Evolutionary conservation across 2,888 invertebrate species (phyloP), one percentile per base, ranked within the genome.

Genomic region (Ametastegia equiseti): DNA sequence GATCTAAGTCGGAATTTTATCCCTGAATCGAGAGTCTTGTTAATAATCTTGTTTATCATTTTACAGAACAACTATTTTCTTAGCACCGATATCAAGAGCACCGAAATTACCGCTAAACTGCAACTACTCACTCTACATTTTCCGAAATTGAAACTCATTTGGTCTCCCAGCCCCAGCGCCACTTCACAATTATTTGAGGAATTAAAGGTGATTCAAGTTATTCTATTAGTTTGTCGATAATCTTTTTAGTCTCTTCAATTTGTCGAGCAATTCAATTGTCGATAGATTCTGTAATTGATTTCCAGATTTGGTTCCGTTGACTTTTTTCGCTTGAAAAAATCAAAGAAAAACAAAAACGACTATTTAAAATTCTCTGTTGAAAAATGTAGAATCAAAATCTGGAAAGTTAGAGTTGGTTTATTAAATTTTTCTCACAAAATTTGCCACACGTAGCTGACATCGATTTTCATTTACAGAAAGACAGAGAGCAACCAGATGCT

Each of bases 161-260:
- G 99, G 99, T 98, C 98, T 13, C 98, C 98, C 1, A 98, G 97
- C 91, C 98, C 99, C 0, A 97, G 98, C 91, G 98, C 98, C 54
- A 98, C 98, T 0, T 98, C 98, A 0, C 98, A 99, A 92, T 93
- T 99, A 69, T 99, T 99, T 92, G 97, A 98, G 89, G 98, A 99
- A 92, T 93, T 99, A 0, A 99, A 99, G 93, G 96, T 96, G 92
- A 87, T 23, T 19, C 23, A 30, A 33, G 11, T 6, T 45, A 33
- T 45, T n/a, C 11, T 73, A 11, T 15, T 30, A 11, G 11, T 75
- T 1, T 9, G 9, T 81, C n/a, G n/a, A n/a, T n/a, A n/a, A 54
- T 19, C 30, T 63, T 50, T 67, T 30, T 81, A 30, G 80, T 83
- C 19, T 57, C 69, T 54, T 47, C 36, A 60, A 30, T 42, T 4